phyloP scores from a whole-genome alignment of 2,797 vertebrate species.

The Pangasius macronema region DNA sequence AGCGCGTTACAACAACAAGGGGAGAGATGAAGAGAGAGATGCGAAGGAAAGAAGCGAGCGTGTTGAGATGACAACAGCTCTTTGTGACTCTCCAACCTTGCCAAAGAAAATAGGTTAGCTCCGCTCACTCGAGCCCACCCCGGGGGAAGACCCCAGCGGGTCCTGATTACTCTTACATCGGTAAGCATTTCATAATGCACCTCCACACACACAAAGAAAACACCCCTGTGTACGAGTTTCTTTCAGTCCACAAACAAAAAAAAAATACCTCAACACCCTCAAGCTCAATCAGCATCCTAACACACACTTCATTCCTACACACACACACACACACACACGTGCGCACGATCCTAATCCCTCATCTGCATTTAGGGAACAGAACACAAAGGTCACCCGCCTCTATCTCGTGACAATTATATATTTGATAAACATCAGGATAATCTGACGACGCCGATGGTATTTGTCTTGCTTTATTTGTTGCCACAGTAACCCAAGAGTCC shows the following conservation, averaged over 20 bases:
- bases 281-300: slow-evolving; percentile 13
- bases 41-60: background rate
- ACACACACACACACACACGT: slow-evolving; percentile 2
- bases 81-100: slow-evolving; percentile 72
- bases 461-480: slow-evolving; percentile 69
- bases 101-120: slow-evolving; percentile 76
- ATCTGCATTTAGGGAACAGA: slow-evolving; percentile 75
- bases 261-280: background rate
- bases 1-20: slow-evolving; percentile 41
- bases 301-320: slow-evolving; percentile 21
- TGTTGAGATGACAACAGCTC: slow-evolving; percentile 28
- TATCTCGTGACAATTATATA: slow-evolving; percentile 75
- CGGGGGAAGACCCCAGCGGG: slow-evolving; percentile 60
- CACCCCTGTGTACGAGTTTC: slow-evolving; percentile 8
- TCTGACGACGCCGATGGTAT: slow-evolving; percentile 9
- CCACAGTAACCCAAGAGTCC: slow-evolving; percentile 63
- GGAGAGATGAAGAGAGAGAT: slow-evolving; percentile 22
- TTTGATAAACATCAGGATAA: slow-evolving; percentile 80
- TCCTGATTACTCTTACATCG: slow-evolving; percentile 54
- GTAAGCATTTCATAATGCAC: slow-evolving; percentile 64
- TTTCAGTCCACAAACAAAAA: slow-evolving; percentile 28
- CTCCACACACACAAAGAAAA: slow-evolving; percentile 47
- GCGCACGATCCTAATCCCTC: slow-evolving; percentile 56
- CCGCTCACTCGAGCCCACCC: slow-evolving; percentile 59
- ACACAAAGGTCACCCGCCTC: slow-evolving; percentile 69